Base-by-base conservation (phyloP, 1,140 invertebrate genomes). In the Drosophila prosaltans region DNA sequence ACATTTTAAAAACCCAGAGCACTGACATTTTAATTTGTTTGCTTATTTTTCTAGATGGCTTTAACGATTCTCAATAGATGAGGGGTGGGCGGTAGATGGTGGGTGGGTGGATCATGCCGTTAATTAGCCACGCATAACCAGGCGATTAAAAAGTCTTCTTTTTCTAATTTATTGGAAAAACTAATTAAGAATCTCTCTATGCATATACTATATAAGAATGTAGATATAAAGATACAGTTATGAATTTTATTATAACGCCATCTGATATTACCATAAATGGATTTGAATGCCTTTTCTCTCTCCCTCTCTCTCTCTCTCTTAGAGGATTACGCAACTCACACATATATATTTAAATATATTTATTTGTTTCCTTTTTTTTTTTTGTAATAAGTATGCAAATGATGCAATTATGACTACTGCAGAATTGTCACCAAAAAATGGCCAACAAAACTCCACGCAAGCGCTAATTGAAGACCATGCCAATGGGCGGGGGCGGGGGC, bases 11-110 rank as follows among this genome's bases (percentile, higher is more conserved):
- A 59, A 59, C 10, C 57, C 57, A 59, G 36, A 36, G 32, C 32
- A 39, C 8, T 59, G 57, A 59, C 57, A 59, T 59, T 59, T 59
- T 59, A 59, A 59, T 59, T 59, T 59, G 57, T 59, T 40, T 40
- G 57, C 36, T 59, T 59, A 40, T 59, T 40, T 59, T 40, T 39
- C 8, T 59, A 40, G 11, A 59, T 40, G 32, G 11, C 1, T 59
- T 59, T 59, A 39, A 59, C 32, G 57, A 40, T 30, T 59, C 57
- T 36, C 5, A 39, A 24, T 40, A 30, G 16, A 16, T 16, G 16
- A 16, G 16, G 16, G 16, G 16, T 16, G 16, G 16, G 16, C 16
- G 16, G 16, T 16, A 16, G 16, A 16, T 16, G 16, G 16, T 16
- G 16, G 16, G 16, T 16, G 16, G 16, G 16, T 16, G 16, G 16